Evolutionary conservation across 2,113 vertebrate genomes (phyloP), one percentile per base, ranked within the genome.

Genomic region (Lucifuga dentata): DNA sequence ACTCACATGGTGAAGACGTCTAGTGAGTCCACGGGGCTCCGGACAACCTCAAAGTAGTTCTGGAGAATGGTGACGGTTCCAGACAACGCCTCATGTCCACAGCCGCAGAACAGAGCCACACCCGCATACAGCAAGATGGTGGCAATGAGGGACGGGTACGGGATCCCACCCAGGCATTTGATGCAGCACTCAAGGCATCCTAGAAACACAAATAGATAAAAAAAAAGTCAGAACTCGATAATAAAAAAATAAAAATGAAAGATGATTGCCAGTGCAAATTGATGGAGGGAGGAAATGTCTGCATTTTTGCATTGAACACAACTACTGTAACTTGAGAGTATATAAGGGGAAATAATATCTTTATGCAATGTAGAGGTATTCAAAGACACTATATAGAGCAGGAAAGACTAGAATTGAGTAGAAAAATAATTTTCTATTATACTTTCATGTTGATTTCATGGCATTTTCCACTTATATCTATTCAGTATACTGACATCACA

Each of bases 121-220:
- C 97, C 97, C 4, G 97, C 98, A 0, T 99, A 99, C 17, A 99
- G 94, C 87, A 99, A 88, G 90, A 99, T 98, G 80, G 98, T 99
- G 57, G 98, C 98, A 11, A 99, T 94, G 65, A 99, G 88, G 16
- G 98, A 99, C 0, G 98, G 97, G 0, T 99, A 99, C 0, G 98
- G 98, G 83, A 99, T 98, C 32, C 98, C 97, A n/a, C 97, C 95
- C 88, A 99, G 90, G 86, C 98, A 99, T 92, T 98, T 99, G 87
- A 99, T 95, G 81, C 98, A 99, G 86, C 98, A 99, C 75, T 99
- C 97, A 0, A 98, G 95, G 86, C 98, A 98, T 84, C 98, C 98
- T 99, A 81, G 5, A 62, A 70, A 21, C n/a, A 46, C 46, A 65
- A 2, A 56, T 1, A 48, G 1, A 63, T 6, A 55, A 49, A 3